phyloP scores from a whole-genome alignment of 92 coral and sea anemone species.

The Hydrozoanthus gracilis region DNA sequence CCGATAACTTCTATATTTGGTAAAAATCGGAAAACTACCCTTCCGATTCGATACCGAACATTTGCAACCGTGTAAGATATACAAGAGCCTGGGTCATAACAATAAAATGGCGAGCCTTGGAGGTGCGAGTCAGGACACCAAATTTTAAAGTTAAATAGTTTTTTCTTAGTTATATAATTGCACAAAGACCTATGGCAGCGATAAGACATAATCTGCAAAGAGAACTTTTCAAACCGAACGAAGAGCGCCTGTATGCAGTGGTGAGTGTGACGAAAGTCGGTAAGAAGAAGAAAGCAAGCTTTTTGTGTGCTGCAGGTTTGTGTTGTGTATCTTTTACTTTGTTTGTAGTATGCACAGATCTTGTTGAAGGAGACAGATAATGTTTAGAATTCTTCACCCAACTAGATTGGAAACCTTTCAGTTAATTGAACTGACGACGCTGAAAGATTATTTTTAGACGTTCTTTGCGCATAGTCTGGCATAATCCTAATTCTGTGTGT shows the following conservation, averaged over 20 bases:
- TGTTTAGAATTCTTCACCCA: no score
- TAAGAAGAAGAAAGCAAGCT: constrained; percentile 97
- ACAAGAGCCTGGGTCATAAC: constrained; percentile 25
- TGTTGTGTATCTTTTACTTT: no score
- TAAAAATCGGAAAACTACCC: not conserved
- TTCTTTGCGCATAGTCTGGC: no score
- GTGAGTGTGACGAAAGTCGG: constrained; percentile 97
- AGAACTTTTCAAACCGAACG: constrained; percentile 95
- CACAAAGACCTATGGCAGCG: constrained; percentile 80
- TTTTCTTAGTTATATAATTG: not conserved
- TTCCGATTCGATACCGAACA: not conserved
- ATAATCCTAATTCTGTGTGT: no score
- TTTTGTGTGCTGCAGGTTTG: constrained; percentile 96
- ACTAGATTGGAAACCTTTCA: no score
- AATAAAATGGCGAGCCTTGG: constrained; percentile 54
- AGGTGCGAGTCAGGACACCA: not conserved
- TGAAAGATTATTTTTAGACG: no score
- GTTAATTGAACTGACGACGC: no score
- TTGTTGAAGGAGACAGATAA: no score
- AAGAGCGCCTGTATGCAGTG: constrained; percentile 92
- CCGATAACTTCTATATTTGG: constrained; percentile 36
- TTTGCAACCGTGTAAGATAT: not conserved
- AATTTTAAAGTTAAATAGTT: not conserved
- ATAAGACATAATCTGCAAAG: constrained; percentile 94
- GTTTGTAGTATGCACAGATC: no score